Percentiles rank a stretch among this genome's conserved stretches.
Evolutionary conservation across 37 sponge, comb jelly and placozoan species (phyloP).

Genomic region (Haliclona indistincta): DNA sequence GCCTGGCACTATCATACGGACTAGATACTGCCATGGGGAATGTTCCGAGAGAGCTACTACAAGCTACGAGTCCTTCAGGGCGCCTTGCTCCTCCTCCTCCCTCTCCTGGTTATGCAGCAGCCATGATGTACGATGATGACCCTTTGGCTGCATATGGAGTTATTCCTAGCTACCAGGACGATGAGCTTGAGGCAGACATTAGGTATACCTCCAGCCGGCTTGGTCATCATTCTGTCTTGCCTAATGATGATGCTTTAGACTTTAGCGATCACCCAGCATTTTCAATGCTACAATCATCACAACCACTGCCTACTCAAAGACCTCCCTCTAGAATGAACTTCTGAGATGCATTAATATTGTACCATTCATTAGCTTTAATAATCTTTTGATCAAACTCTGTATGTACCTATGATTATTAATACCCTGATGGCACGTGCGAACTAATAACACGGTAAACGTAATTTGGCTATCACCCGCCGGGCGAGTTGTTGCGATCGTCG

Average conservation of each 20-base stretch:
- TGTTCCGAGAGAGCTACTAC: too few relatives aligned
- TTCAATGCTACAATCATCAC: not conserved
- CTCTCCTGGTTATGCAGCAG: not conserved
- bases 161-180: not conserved
- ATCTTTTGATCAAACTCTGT: too few relatives aligned
- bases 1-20: conserved; percentile 20
- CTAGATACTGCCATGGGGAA: too few relatives aligned
- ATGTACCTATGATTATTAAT: too few relatives aligned
- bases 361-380: too few relatives aligned
- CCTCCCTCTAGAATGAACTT: not conserved
- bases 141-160: not conserved
- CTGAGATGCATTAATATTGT: not conserved
- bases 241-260: not conserved
- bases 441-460: too few relatives aligned
- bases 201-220: too few relatives aligned
- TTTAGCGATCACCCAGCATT: conserved; percentile 7
- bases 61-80: not conserved
- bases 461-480: too few relatives aligned
- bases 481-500: too few relatives aligned
- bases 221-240: not conserved
- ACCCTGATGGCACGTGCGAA: too few relatives aligned
- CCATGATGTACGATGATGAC: not conserved
- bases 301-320: not conserved
- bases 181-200: not conserved
- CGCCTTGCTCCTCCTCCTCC: not conserved